Percentiles rank a stretch among this genome's conserved stretches.
These are phyloP conservation scores for Geodia barretti DNA, from an alignment of 37 sponge, comb jelly and placozoan species.

Conservation along the genomic window DNA sequence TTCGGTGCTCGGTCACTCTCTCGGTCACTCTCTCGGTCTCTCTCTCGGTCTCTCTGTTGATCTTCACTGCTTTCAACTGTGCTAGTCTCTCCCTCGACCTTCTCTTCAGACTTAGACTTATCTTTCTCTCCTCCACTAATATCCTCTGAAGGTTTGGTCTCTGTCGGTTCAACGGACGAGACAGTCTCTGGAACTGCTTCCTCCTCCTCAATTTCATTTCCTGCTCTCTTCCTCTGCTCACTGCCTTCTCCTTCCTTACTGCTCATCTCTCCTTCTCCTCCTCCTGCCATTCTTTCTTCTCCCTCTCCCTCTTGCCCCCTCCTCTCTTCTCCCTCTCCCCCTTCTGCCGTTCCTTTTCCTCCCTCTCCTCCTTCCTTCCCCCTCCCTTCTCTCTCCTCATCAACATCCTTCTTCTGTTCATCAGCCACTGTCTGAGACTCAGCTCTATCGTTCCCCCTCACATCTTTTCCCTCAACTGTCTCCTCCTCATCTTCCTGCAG, in stretches of 20 bases:
- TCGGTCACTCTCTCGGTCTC: neutral
- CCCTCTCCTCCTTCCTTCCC: neutral
- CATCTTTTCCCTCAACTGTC: neutral
- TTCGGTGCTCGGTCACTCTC: neutral
- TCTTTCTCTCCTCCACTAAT: neutral
- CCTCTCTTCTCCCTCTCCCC: conserved; percentile 17
- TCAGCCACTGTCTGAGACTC: neutral
- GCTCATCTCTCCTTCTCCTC: too few species aligned
- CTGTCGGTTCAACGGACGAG: too few species aligned
- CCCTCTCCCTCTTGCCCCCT: too few species aligned
- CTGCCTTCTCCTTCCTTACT: too few species aligned
- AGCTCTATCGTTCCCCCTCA: neutral
- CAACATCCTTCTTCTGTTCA: too few species aligned
- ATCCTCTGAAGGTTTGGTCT: too few species aligned
- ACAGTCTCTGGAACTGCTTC: too few species aligned
- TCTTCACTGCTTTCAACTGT: neutral
- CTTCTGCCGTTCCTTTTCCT: too few species aligned
- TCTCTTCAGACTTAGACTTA: neutral
- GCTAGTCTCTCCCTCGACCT: neutral
- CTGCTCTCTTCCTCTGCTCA: too few species aligned
- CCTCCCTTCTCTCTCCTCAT: conserved; percentile 6
- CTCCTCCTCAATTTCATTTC: too few species aligned
- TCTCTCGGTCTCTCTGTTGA: neutral
- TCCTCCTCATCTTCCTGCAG: neutral
- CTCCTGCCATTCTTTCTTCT: neutral